Evolutionary conservation across 64 coral and sea anemone species (phyloP).

Genomic region (Catalaphyllia jardinei): DNA sequence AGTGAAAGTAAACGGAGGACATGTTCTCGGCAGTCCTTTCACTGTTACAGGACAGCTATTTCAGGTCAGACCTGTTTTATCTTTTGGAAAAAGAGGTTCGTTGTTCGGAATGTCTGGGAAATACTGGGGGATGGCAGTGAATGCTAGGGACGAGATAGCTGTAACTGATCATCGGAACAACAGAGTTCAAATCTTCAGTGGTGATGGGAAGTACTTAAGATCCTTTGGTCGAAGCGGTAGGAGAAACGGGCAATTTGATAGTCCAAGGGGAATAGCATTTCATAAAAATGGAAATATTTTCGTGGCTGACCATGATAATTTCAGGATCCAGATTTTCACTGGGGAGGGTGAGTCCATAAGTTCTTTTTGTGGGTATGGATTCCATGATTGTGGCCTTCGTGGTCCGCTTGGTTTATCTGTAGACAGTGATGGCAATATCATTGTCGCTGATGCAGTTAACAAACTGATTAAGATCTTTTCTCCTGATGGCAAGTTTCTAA

Average conservation of each 20-base stretch:
- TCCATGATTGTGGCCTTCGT: neutral
- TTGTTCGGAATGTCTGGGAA: neutral
- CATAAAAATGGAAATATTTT: slow-evolving; percentile 47
- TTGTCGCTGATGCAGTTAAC: slow-evolving; percentile 52
- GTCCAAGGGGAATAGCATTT: slow-evolving; percentile 11
- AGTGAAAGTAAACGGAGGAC: slow-evolving; percentile 28
- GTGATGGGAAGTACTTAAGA: neutral
- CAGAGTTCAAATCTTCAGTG: slow-evolving; percentile 27
- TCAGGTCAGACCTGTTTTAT: slow-evolving; percentile 27
- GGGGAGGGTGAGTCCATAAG: slow-evolving; percentile 12
- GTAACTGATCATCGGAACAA: slow-evolving; percentile 8
- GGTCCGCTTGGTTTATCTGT: slow-evolving; percentile 30
- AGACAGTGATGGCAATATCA: slow-evolving; percentile 52
- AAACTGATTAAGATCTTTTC: slow-evolving; percentile 60
- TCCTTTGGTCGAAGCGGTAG: slow-evolving; percentile 16
- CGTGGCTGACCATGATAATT: neutral
- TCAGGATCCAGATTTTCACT: slow-evolving; percentile 15
- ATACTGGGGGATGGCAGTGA: slow-evolving; percentile 41
- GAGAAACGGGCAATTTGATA: neutral
- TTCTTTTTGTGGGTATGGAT: slow-evolving; percentile 26
- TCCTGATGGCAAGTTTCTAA: slow-evolving; percentile 47
- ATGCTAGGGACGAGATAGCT: slow-evolving; percentile 40
- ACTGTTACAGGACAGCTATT: slow-evolving; percentile 19
- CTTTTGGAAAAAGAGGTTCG: slow-evolving; percentile 8
- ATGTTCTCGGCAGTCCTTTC: slow-evolving; percentile 32